These are phyloP conservation scores for Cirrhinus mrigala DNA, from an alignment of 2,797 vertebrate genomes.

Conservation along the genomic window DNA sequence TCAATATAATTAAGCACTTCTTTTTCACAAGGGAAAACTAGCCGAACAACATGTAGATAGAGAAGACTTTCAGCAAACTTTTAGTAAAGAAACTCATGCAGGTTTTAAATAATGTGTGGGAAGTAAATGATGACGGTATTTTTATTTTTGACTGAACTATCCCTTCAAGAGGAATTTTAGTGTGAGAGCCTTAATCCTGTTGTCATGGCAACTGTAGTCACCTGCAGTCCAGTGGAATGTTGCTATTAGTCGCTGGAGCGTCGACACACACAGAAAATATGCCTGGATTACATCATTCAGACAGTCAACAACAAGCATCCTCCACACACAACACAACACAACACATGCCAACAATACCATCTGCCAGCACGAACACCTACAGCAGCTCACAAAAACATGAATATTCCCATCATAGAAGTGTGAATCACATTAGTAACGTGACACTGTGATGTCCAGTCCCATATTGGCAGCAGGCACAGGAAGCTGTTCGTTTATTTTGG, in stretches of 20 bases:
- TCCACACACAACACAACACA: neutral
- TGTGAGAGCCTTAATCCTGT: constrained; percentile 62
- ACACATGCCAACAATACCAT: constrained; percentile 13
- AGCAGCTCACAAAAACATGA: constrained; percentile 1
- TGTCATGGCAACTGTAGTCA: constrained; percentile 74
- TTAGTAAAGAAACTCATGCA: neutral
- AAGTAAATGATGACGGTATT: neutral
- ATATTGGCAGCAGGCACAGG: constrained; percentile 30
- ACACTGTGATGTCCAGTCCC: constrained; percentile 22
- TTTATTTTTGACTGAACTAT: neutral
- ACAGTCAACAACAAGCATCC: constrained; percentile 7
- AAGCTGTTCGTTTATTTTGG: constrained; percentile 60
- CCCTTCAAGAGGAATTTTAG: constrained; percentile 10
- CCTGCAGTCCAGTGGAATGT: constrained; percentile 62
- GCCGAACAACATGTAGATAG: neutral
- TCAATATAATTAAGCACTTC: neutral
- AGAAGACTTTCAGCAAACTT: neutral
- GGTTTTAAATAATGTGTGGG: neutral
- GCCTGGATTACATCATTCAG: constrained; percentile 6
- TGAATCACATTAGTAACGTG: neutral
- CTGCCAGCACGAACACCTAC: constrained; percentile 31
- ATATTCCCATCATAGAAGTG: constrained; percentile 2
- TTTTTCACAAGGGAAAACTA: neutral
- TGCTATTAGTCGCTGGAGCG: constrained; percentile 59
- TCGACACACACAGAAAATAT: constrained; percentile 51